phyloP scores from a whole-genome alignment of 2,113 vertebrate species.

The Prinia subflava region DNA sequence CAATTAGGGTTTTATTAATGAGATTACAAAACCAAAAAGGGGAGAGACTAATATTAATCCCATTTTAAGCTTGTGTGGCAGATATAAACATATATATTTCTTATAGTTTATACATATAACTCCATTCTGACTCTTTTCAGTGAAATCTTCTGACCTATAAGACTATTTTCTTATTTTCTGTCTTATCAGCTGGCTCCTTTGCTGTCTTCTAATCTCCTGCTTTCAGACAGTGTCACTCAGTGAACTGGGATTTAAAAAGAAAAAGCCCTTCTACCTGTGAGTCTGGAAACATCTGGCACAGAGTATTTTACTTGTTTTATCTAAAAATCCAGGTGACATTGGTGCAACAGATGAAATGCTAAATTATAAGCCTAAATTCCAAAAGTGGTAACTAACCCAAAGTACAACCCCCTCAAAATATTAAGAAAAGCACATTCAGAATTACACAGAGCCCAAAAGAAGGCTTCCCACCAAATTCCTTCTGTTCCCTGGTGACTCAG shows the following conservation, averaged over 20 bases:
- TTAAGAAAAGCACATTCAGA: conserved; percentile 5
- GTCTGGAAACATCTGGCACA: background rate
- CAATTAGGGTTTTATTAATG: background rate
- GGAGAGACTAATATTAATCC: background rate
- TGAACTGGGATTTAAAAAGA: background rate
- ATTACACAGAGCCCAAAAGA: background rate
- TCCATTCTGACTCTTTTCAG: background rate
- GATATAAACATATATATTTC: background rate
- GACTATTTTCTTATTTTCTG: background rate
- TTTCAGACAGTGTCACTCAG: background rate
- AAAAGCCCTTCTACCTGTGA: background rate
- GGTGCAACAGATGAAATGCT: background rate
- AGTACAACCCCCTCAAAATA: background rate
- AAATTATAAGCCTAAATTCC: background rate
- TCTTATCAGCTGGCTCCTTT: background rate
- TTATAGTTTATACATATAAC: background rate
- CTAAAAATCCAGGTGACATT: background rate
- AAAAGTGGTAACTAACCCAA: background rate
- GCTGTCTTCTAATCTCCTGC: background rate
- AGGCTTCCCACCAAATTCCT: conserved; percentile 14
- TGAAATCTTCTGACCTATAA: background rate
- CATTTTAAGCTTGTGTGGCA: background rate
- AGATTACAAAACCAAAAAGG: background rate
- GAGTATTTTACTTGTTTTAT: background rate
- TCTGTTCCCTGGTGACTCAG: background rate